A percentile compares a stretch with the other conserved stretches of the same genome.
phyloP scores from a whole-genome alignment of 35 echinoderm and acorn worm species.

The Apostichopus parvimensis region DNA sequence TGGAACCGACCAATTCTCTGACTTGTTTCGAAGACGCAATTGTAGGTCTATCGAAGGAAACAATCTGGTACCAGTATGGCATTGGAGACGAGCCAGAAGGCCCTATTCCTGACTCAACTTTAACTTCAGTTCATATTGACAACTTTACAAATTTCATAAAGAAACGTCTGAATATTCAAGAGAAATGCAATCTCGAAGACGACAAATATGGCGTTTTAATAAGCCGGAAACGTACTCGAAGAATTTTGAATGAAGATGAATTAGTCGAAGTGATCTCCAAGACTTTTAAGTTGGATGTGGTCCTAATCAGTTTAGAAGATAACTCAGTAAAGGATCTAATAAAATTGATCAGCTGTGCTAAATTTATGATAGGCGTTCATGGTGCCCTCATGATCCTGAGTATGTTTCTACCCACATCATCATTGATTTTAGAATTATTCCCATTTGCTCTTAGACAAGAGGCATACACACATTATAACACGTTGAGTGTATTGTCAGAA shows the following conservation, averaged over 20 bases:
- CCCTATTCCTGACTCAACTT: neutral
- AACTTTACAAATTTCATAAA: neutral
- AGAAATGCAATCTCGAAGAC: neutral
- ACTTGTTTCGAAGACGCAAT: neutral
- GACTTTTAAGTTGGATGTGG: neutral
- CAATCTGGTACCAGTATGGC: neutral
- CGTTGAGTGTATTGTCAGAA: slow-evolving; percentile 46
- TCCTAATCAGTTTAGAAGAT: neutral
- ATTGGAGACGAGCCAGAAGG: neutral
- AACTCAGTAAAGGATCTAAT: neutral
- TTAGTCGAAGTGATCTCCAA: neutral
- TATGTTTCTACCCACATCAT: slow-evolving; percentile 66
- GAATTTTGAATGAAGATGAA: neutral
- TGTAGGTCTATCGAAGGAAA: neutral
- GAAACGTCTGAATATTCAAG: neutral
- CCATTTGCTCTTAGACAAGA: slow-evolving; percentile 82
- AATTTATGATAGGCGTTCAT: slow-evolving; percentile 24
- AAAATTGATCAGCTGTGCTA: neutral
- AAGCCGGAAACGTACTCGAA: neutral
- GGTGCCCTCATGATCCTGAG: slow-evolving; percentile 67
- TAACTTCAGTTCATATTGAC: neutral
- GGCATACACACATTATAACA: slow-evolving; percentile 83
- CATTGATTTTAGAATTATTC: slow-evolving; percentile 74
- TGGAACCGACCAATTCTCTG: neutral
- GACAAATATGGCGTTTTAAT: neutral